Evolutionary conservation across 2,797 vertebrate genomes (phyloP).

Genomic region (Numenius phaeopus): DNA sequence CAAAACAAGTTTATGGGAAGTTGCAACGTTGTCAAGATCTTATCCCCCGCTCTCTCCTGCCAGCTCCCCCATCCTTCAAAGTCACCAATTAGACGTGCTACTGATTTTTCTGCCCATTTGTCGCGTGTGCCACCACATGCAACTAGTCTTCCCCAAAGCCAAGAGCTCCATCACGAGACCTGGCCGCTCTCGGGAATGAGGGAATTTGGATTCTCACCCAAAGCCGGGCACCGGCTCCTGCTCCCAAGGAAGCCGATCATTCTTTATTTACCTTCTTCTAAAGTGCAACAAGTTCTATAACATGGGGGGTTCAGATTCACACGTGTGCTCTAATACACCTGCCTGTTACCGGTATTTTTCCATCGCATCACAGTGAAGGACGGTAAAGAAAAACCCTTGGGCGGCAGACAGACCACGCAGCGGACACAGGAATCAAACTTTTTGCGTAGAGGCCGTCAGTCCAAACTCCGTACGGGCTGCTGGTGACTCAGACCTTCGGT

Average conservation of each 20-base stretch:
- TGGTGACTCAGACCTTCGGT: not conserved
- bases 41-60: not conserved
- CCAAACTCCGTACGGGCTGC: not conserved
- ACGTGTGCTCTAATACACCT: not conserved
- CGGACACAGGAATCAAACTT: not conserved
- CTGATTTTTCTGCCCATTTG: not conserved
- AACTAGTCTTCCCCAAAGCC: not conserved
- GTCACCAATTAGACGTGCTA: not conserved
- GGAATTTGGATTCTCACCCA: not conserved
- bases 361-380: not conserved
- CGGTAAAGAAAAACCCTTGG: not conserved
- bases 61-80: not conserved
- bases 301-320: fast-evolving
- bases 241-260: not conserved
- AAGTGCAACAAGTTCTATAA: not conserved
- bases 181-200: not conserved
- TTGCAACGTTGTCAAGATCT: not conserved
- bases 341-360: not conserved
- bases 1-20: slow-evolving; percentile 63
- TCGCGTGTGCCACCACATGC: not conserved
- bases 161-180: fast-evolving
- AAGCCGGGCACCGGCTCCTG: not conserved
- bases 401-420: not conserved
- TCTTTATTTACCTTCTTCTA: not conserved
- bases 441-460: not conserved